phyloP scores from a whole-genome alignment of 2,113 vertebrate species.

The Notothenia coriiceps region DNA sequence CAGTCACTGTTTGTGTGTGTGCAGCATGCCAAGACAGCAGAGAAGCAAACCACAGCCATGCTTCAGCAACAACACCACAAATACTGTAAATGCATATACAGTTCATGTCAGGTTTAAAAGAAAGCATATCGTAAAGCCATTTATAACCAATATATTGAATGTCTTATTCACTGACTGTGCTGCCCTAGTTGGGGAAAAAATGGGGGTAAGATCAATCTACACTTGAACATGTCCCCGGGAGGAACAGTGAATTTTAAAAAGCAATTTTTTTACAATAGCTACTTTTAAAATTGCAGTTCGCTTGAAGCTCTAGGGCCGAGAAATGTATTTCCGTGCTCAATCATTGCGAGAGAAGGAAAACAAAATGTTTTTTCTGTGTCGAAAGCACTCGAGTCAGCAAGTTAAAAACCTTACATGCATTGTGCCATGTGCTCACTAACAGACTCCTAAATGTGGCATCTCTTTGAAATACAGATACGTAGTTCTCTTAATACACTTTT shows the following conservation, averaged over 20 bases:
- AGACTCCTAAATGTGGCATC: not conserved
- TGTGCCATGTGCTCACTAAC: not conserved
- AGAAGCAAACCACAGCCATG: slow-evolving; percentile 31
- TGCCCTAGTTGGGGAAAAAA: not conserved
- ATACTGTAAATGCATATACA: too few relatives aligned
- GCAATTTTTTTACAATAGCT: not conserved
- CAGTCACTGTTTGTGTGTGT: slow-evolving; percentile 53
- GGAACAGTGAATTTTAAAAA: not conserved
- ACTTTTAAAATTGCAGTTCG: not conserved
- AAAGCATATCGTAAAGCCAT: not conserved
- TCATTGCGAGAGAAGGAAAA: not conserved
- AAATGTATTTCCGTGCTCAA: not conserved
- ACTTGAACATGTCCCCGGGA: not conserved
- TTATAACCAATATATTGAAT: slow-evolving; percentile 22
- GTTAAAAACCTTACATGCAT: not conserved
- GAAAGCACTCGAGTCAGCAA: not conserved
- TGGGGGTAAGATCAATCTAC: not conserved
- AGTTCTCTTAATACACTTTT: not conserved
- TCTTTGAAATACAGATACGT: not conserved
- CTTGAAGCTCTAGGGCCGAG: not conserved
- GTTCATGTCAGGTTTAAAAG: not conserved
- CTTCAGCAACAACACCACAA: slow-evolving; percentile 33
- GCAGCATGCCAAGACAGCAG: slow-evolving; percentile 57
- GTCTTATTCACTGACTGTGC: not conserved
- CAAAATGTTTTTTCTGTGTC: not conserved